A percentile compares a stretch with the other conserved stretches of the same genome.
These are phyloP conservation scores for Chinchilla lanigera DNA, from an alignment of 2,113 vertebrate genomes.

Conservation along the genomic window DNA sequence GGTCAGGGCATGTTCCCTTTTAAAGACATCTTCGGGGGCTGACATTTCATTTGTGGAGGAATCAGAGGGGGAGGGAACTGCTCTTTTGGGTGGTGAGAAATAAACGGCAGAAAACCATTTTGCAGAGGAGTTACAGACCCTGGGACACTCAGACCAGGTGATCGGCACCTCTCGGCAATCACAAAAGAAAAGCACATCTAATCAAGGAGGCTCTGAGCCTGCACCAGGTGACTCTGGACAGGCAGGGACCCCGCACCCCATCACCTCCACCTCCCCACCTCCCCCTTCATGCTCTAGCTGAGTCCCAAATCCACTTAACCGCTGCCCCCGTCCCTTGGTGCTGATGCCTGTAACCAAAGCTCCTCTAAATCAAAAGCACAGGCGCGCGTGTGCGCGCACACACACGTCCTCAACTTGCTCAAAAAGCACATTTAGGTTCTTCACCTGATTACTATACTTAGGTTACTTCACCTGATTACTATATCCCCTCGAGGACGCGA, in stretches of 20 bases:
- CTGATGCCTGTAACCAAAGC: background rate
- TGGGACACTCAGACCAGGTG: rapidly evolving
- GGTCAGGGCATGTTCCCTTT: background rate
- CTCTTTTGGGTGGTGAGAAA: background rate
- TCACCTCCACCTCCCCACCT: background rate
- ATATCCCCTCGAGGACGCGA: background rate
- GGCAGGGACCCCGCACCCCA: rapidly evolving
- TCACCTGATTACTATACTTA: background rate
- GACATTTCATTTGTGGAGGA: background rate
- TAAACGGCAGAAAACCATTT: background rate
- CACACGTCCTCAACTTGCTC: background rate
- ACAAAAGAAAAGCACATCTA: too few species aligned
- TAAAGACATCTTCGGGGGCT: background rate
- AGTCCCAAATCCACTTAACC: background rate
- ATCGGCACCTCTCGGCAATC: background rate
- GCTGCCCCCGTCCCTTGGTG: background rate
- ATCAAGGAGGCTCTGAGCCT: background rate
- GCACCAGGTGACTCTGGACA: background rate
- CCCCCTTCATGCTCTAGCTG: background rate
- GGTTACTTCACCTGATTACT: background rate
- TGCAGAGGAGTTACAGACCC: background rate
- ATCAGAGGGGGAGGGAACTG: too few species aligned
- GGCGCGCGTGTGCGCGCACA: background rate
- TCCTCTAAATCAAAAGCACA: background rate
- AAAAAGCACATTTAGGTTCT: background rate